Evolutionary conservation across 2,797 vertebrate genomes (phyloP), one percentile per base, ranked within the genome.

Genomic region (Oryzias sinensis): DNA sequence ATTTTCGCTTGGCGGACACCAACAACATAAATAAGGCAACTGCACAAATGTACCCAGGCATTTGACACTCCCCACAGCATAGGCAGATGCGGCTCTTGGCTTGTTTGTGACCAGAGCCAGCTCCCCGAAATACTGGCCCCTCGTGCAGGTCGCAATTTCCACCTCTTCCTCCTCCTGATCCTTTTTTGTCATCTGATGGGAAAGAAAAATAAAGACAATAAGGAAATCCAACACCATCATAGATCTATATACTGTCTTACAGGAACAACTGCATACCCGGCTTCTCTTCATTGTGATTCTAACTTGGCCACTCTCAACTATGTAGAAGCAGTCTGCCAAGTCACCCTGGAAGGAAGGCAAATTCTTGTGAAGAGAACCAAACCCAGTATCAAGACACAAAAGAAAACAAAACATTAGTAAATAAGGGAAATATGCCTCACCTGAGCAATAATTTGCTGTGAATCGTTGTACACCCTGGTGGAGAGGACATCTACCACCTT

Each of bases 361-460:
- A 37, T 37, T 11, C 33, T 37, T 37, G 33, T 13, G 33, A 37
- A 37, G 33, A 37, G 33, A 9, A 37, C 33, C 33, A 37, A 37
- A 37, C 9, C 33, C 11, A 37, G 33, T 11, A 13, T 11, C 33
- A 37, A 37, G 81, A 40, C 62, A 72, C 2, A 43, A 27, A 72
- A 65, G 56, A 14, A 22, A 44, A 51, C 29, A 11, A 15, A 13
- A 9, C 24, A 17, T 14, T 48, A 1, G 1, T 11, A 18, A 59
- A 56, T 29, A 5, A 27, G 4, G 51, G 51, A 51, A 13, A 49
- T 48, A 57, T 40, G 47, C 17, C 2, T 78, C 66, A 99, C 97
- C 97, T 99, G 97, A 93, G 94, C 94, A 85, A 99, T 99, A 51
- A 99, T 98, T 89, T 94, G 95, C 92, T 99, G 95, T 75, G 93